Percentiles rank a stretch among this genome's conserved stretches.
Conservation (phyloP, 2,797 vertebrate species). For the Psittacula echo region DNA sequence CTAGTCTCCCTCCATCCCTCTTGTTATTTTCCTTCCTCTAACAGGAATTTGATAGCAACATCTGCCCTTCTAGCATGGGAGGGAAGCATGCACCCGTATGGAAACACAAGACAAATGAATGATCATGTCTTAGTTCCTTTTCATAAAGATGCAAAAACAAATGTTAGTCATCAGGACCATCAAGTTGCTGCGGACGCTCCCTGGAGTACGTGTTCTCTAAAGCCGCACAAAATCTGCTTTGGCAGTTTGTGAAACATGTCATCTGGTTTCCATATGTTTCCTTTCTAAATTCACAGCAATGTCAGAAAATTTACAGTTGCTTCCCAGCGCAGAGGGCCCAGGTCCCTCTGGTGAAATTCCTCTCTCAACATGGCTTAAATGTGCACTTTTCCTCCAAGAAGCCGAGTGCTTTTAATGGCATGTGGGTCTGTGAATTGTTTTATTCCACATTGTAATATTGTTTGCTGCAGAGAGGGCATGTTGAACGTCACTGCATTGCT, state of each 20-base stretch:
- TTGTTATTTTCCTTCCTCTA: neutral
- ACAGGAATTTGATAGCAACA: conserved; percentile 20
- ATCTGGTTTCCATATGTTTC: conserved; percentile 54
- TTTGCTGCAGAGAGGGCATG: neutral
- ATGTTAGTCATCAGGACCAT: conserved; percentile 35
- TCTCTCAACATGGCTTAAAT: neutral
- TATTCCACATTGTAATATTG: rapidly evolving
- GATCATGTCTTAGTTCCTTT: neutral
- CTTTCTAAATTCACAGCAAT: neutral
- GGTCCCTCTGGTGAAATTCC: neutral
- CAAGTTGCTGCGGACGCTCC: conserved; percentile 37
- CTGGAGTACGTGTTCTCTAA: neutral
- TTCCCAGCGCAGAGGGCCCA: neutral
- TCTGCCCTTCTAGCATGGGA: neutral
- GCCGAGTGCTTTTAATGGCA: neutral
- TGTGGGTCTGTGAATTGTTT: neutral
- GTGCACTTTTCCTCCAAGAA: neutral
- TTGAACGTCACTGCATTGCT: neutral
- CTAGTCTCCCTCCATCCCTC: neutral
- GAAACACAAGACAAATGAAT: neutral
- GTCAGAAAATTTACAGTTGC: conserved; percentile 19
- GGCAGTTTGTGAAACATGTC: conserved; percentile 51
- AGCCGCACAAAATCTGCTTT: conserved; percentile 47
- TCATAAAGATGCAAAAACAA: neutral
- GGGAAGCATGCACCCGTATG: neutral